Evolutionary conservation across 2,797 vertebrate species (phyloP).

Genomic region (Hydrocynus forskahlii): DNA sequence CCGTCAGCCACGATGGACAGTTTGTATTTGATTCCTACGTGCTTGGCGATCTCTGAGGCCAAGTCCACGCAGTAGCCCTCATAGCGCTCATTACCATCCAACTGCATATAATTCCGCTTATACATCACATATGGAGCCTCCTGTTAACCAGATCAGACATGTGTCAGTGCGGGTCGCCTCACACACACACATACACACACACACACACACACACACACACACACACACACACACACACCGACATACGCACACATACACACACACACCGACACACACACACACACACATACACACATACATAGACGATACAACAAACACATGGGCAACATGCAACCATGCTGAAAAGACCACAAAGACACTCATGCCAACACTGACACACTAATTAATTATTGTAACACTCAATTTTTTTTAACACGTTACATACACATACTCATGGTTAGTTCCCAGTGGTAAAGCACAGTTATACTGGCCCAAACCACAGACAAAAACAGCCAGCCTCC

Average conservation of each 20-base stretch:
- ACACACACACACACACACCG: slow-evolving; percentile 16
- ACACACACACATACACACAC: slow-evolving; percentile 2
- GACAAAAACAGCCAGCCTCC: not conserved
- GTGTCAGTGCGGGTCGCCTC: slow-evolving; percentile 28
- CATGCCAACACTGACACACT: not conserved
- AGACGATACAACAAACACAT: not conserved
- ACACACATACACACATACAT: slow-evolving; percentile 6
- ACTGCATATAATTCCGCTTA: slow-evolving; percentile 96
- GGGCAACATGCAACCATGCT: slow-evolving; percentile 15
- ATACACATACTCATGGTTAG: not conserved
- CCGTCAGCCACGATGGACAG: slow-evolving; percentile 96
- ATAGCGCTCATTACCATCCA: slow-evolving; percentile 98
- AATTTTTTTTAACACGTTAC: not conserved
- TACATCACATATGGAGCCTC: slow-evolving; percentile 99
- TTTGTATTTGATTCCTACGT: slow-evolving; percentile 97
- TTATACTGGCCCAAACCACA: not conserved
- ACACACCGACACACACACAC: no score
- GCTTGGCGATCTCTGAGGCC: slow-evolving; percentile 98
- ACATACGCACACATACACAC: no score
- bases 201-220: not conserved
- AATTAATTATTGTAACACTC: not conserved
- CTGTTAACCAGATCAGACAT: slow-evolving; percentile 84
- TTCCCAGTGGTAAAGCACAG: not conserved
- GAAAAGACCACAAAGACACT: not conserved
- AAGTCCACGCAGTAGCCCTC: slow-evolving; percentile 99